These are phyloP conservation scores for Staurois parvus DNA, from an alignment of 2,797 vertebrate genomes.

Conservation along the genomic window DNA sequence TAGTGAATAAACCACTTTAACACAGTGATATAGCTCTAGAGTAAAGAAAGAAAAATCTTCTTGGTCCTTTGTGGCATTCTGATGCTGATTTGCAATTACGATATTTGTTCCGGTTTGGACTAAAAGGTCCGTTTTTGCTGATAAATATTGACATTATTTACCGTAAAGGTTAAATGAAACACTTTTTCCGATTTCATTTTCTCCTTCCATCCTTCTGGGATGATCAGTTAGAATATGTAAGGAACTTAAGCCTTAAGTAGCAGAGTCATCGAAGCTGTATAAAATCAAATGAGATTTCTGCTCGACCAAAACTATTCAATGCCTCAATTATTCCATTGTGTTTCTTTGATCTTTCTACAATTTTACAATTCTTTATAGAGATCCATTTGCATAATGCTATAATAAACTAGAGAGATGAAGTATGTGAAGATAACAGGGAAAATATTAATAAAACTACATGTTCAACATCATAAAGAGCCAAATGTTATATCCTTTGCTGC, in stretches of 20 bases:
- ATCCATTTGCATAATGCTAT: constrained; percentile 29
- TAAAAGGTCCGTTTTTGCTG: not conserved
- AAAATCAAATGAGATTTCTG: constrained; percentile 55
- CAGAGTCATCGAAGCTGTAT: constrained; percentile 26
- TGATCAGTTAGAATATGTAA: constrained; percentile 8
- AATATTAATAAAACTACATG: constrained; percentile 40
- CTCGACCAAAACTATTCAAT: constrained; percentile 39
- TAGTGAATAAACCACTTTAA: no score
- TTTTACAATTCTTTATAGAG: constrained; percentile 33
- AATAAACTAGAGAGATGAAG: constrained; percentile 47
- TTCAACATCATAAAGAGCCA: constrained; percentile 46
- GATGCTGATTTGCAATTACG: no score
- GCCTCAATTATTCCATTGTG: constrained; percentile 42
- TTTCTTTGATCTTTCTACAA: constrained; percentile 43
- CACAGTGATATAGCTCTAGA: no score
- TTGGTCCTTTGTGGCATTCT: no score
- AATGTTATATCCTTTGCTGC: constrained; percentile 20
- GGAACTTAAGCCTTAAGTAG: constrained; percentile 32
- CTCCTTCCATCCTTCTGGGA: not conserved
- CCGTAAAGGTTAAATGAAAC: not conserved
- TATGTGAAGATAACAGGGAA: constrained; percentile 27
- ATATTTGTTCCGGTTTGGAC: no score
- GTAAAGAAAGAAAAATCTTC: no score
- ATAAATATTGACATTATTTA: not conserved
- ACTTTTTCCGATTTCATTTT: not conserved